Percentiles rank a stretch among this genome's conserved stretches.
Conservation (phyloP, 2,113 vertebrate species). For the Chamaetylas fuelleborni region DNA sequence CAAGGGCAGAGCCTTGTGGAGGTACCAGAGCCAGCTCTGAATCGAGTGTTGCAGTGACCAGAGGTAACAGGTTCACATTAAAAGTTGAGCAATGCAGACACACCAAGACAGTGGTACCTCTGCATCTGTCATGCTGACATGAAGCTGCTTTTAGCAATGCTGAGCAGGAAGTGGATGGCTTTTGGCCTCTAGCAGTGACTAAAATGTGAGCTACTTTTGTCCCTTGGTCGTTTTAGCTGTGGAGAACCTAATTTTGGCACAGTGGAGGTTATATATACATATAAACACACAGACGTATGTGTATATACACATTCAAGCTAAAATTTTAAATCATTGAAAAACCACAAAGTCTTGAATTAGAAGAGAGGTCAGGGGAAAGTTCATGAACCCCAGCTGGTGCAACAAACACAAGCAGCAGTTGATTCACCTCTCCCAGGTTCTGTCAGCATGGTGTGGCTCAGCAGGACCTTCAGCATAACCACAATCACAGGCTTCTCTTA, state of each 20-base stretch:
- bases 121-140: neutral
- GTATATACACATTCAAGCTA: neutral
- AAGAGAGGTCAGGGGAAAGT: slow-evolving; percentile 11
- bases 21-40: neutral
- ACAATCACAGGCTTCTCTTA: neutral
- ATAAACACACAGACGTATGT: neutral
- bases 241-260: slow-evolving; percentile 5
- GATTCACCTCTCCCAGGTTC: neutral
- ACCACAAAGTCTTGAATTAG: slow-evolving; percentile 46
- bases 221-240: neutral
- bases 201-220: neutral
- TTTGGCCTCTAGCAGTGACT: neutral
- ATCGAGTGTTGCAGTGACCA: accelerated
- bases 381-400: neutral
- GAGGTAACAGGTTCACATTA: neutral
- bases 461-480: neutral
- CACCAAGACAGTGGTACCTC: neutral
- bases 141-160: neutral
- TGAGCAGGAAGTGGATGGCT: neutral
- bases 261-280: neutral
- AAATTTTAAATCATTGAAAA: slow-evolving; percentile 51
- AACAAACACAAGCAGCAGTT: neutral
- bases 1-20: neutral
- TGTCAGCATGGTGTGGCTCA: neutral
- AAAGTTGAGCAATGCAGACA: neutral